Evolutionary conservation across 2,113 vertebrate genomes (phyloP).

Genomic region (Coracopsis vasa): DNA sequence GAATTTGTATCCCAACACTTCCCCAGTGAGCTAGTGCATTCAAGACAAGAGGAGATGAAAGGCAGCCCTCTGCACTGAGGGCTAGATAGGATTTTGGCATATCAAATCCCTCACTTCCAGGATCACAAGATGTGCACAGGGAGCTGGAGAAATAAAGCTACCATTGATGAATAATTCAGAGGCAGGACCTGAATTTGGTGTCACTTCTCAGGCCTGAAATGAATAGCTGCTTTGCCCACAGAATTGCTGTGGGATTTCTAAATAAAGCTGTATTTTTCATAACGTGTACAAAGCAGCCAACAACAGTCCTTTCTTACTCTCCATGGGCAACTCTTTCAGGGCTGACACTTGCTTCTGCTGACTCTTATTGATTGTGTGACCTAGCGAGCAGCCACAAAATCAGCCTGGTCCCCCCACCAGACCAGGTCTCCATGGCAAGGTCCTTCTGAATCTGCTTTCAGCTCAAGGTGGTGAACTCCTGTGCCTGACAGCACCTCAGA

Average conservation of each 20-base stretch:
- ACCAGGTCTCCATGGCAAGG: background rate
- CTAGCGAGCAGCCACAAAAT: background rate
- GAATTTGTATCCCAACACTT: background rate
- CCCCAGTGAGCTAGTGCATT: background rate
- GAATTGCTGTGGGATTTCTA: background rate
- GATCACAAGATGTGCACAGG: background rate
- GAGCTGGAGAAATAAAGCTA: background rate
- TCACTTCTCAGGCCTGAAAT: background rate
- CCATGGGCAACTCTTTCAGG: background rate
- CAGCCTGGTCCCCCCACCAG: background rate
- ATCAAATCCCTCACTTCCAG: background rate
- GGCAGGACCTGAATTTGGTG: background rate
- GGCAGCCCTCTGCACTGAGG: background rate
- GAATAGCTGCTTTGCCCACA: background rate
- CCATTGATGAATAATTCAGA: slow-evolving; percentile 26
- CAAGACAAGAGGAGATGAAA: background rate
- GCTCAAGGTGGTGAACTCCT: background rate
- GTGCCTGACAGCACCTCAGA: background rate
- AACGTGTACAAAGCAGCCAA: fast-evolving
- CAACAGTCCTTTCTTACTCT: background rate
- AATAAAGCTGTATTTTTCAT: background rate
- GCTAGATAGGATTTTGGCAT: background rate
- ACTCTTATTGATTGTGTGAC: background rate
- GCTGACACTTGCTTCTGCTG: background rate
- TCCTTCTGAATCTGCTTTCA: background rate